Base-by-base conservation (phyloP, 2,888 invertebrate species). In the Rhamphomyia laevipes region DNA sequence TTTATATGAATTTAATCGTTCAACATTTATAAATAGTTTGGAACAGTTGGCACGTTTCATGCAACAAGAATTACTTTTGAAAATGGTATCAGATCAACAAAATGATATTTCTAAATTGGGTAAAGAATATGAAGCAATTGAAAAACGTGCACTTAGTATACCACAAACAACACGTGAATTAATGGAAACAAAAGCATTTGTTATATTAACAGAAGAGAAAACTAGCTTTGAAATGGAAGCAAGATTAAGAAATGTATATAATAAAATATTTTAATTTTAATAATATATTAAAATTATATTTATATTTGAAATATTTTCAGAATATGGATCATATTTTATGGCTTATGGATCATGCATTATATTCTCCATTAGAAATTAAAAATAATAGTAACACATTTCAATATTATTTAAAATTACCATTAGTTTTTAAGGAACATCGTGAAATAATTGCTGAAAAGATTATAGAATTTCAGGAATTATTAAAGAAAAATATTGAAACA, bases 301-400 rank as follows among this genome's bases (percentile, higher is more conserved):
- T 7, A 27, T 27, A 27, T 7, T 27, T 27, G 5, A 21, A 4
- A 21, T 21, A 21, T 37, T 50, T 49, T 17, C 43, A 63, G 62
- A 73, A 71, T 49, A 65, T 87, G 75, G 72, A 74, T 49, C 86
- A 87, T 60, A 84, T 94, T 45, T 68, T 84, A 44, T 93, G 92
- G 70, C 72, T 95, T 10, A 82, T 88, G 6, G 91, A 94, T 67
- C 86, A 88, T 61, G 81, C 83, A 0, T 73, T 76, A 7, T 83
- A 90, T 58, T 82, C 87, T 0, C 84, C 90, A 0, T 73, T 87
- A 5, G 91, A 95, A 70, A 82, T 94, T 62, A 87, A 92, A 61
- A 84, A 87, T 37, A 94, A 93, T 64, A 87, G 86, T 56, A 84
- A 84, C 57, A 83, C 89, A 0, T 91, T 89, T 61, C 84, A 87